phyloP scores from a whole-genome alignment of 2,797 vertebrate species.

The Chrosomus eos region DNA sequence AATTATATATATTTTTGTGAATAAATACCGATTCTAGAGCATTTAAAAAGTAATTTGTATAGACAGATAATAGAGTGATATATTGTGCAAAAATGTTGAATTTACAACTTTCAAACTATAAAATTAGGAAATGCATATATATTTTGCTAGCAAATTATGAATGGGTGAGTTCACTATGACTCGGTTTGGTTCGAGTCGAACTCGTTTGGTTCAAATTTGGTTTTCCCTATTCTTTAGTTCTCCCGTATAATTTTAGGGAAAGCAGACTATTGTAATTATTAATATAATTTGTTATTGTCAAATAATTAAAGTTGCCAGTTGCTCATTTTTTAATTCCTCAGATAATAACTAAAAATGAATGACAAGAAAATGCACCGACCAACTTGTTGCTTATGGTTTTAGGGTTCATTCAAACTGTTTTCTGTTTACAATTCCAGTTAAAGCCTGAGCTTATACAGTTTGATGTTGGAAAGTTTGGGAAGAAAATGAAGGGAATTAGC shows the following conservation, averaged over 20 bases:
- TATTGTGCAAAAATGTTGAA: neutral
- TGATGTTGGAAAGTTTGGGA: constrained; percentile 88
- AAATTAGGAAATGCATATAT: neutral
- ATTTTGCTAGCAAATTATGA: neutral
- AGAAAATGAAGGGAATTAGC: constrained; percentile 90
- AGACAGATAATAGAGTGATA: neutral
- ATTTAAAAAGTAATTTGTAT: neutral
- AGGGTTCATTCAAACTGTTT: neutral
- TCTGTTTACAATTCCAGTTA: constrained; percentile 79
- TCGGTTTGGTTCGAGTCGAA: neutral
- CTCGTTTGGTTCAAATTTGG: no score
- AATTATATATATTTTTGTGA: neutral
- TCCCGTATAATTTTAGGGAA: neutral
- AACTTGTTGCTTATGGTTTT: constrained; percentile 8
- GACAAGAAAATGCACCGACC: neutral
- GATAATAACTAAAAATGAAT: neutral
- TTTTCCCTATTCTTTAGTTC: neutral
- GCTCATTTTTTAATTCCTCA: neutral
- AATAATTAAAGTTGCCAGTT: neutral
- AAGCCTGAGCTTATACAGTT: constrained; percentile 92
- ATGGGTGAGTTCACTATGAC: neutral
- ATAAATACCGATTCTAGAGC: neutral
- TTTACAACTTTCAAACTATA: neutral
- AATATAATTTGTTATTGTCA: neutral
- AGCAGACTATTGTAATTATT: neutral